Base-by-base conservation (phyloP, 1,140 invertebrate species). In the Drosophila grimshawi region DNA sequence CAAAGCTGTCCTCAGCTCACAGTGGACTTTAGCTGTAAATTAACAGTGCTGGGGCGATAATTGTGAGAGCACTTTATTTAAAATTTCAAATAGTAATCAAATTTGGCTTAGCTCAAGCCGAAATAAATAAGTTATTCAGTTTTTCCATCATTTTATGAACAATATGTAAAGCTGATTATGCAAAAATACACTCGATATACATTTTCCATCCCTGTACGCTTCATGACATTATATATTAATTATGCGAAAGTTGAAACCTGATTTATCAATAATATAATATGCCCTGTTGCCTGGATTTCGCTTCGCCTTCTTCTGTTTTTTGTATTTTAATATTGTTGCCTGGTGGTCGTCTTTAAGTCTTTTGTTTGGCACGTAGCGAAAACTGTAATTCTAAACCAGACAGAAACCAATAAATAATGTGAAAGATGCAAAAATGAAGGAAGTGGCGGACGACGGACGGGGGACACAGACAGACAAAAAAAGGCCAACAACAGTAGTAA, bases 301-400 rank as follows among this genome's bases (percentile, higher is more conserved):
- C 2, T 19, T 41, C 30, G 29, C 7, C 60, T 39, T 51, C 32
- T 51, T 43, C 8, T 29, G 7, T 60, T 67, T 49, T 39, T 30
- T 29, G 8, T 19, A 19, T n/a, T 61, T 32, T 35, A 4, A 7
- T 48, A 33, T 70, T 62, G 49, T 30, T 52, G 37, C 45, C 59
- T 57, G 59, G 64, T 69, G 71, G 71, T 73, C 48, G 48, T 29
- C 46, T 61, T 57, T n/a, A 11, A 29, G 57, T 70, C 67, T 60
- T 61, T 63, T 66, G 39, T 67, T 66, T 61, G 46, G 48, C 61
- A 72, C 74, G 61, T 73, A 66, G 62, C 62, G 43, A 66, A 41
- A 57, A 73, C 62, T 76, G 74, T 76, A 76, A 72, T 72, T 72
- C 61, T 72, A 76, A 76, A 72, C 68, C 74, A 62, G 57, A 41